phyloP scores from a whole-genome alignment of 2,797 vertebrate genomes.

The Avahi laniger region DNA sequence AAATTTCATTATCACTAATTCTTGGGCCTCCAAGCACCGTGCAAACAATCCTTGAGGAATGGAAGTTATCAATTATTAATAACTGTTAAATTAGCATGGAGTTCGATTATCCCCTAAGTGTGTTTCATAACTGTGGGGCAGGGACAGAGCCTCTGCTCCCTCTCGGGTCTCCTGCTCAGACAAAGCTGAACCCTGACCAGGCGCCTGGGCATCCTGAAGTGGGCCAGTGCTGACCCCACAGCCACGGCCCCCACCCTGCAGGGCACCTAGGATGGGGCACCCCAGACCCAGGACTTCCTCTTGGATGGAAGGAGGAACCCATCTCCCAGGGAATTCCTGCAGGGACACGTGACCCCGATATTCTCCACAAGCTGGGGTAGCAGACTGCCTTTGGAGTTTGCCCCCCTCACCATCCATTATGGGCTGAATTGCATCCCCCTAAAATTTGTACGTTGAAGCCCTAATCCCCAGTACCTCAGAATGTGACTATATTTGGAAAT shows the following conservation, averaged over 20 bases:
- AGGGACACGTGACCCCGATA: background rate
- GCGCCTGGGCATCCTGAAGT: rapidly evolving
- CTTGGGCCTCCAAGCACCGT: background rate
- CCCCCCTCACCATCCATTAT: rapidly evolving
- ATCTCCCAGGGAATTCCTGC: background rate
- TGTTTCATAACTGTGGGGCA: background rate
- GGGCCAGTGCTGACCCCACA: background rate
- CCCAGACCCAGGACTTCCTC: background rate
- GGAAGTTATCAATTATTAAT: constrained; percentile 63
- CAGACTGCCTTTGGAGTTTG: background rate
- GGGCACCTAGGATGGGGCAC: background rate
- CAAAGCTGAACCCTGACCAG: background rate
- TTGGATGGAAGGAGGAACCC: background rate
- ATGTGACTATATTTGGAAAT: background rate
- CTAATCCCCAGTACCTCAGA: background rate
- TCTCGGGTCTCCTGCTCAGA: background rate
- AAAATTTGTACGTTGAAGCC: background rate
- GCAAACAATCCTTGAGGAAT: constrained; percentile 49
- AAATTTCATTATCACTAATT: constrained; percentile 57
- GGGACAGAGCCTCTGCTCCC: background rate
- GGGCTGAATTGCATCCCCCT: background rate
- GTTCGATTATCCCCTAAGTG: background rate
- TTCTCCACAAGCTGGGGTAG: background rate
- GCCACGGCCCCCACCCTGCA: background rate
- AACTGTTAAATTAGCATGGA: constrained; percentile 51